Evolutionary conservation across 2,113 vertebrate genomes (phyloP), one percentile per base, ranked within the genome.

Genomic region (Dicaeum eximium): DNA sequence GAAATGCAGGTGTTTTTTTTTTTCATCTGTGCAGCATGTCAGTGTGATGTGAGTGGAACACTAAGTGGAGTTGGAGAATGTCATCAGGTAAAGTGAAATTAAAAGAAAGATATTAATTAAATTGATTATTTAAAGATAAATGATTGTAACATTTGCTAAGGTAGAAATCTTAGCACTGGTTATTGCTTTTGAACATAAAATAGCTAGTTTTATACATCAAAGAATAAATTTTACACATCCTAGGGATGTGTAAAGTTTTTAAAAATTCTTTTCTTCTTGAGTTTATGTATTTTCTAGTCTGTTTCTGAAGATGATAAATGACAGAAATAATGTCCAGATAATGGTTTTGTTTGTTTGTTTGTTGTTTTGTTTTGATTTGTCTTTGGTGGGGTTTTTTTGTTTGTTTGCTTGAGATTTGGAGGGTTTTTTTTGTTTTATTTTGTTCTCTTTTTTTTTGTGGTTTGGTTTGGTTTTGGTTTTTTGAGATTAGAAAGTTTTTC

Each of bases 21-120:
- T 75, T 90, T 60, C 70, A 5, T 93, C 74, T 97, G 69, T 86
- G 74, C 97, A 99, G 99, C 98, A 42, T 99, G 99, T 96, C 97
- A 93, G 50, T 99, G 99, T 96, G 97, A 98, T 19, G 84, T 97
- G 66, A 98, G 97, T 33, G 99, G 99, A 86, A 99, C 99, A 9
- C 94, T 98, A 82, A 99, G 99, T 65, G 99, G 99, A 71, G 84
- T 99, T 16, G 98, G 97, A 90, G 98, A 99, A 80, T 99, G 99
- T 92, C 97, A 98, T 38, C 98, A 99, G 99, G 99, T 99, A 98
- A 98, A 14, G 18, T 40, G 57, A 84, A 81, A 25, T 14, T 30
- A 33, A 72, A 80, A 74, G 11, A n/a, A 62, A 70, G 2, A 15
- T 18, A 35, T 22, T 20, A 16, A 64, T 64, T 48, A 48, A 66